These are phyloP conservation scores for Anastrepha ludens DNA, from an alignment of 1,140 invertebrate species.

Conservation along the genomic window DNA sequence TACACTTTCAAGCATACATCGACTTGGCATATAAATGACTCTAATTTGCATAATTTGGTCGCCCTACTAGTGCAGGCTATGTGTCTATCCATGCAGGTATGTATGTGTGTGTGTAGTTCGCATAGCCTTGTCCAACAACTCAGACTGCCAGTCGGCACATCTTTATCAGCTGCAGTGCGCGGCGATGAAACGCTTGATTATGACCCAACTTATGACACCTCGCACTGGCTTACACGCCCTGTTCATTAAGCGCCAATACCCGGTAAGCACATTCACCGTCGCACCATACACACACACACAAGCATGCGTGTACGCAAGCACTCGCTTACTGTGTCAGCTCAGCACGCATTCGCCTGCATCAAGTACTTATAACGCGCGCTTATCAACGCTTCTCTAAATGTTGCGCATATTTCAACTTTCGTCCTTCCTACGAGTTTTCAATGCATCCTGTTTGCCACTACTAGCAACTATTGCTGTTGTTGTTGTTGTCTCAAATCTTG, in stretches of 20 bases:
- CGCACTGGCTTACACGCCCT: constrained; percentile 59
- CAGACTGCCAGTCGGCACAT: neutral
- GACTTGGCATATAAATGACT: constrained; percentile 49
- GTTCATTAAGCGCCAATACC: constrained; percentile 60
- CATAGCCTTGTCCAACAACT: neutral
- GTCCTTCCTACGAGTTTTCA: neutral
- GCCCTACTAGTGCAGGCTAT: neutral
- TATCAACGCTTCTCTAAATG: constrained; percentile 14
- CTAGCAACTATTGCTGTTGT: neutral
- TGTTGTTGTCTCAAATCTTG: constrained; percentile 57
- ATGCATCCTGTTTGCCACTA: neutral
- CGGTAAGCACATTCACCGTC: neutral
- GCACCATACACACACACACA: neutral
- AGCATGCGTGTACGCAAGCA: too few species aligned
- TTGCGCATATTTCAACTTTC: constrained; percentile 36
- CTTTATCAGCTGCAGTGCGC: neutral
- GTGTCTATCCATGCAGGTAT: neutral
- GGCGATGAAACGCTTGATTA: constrained; percentile 13
- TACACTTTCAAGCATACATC: neutral
- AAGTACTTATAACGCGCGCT: neutral
- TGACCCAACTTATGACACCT: constrained; percentile 36
- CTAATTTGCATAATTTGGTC: constrained; percentile 54
- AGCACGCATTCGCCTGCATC: neutral
- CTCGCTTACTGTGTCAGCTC: neutral
- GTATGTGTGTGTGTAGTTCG: neutral